A percentile compares a stretch with the other conserved stretches of the same genome.
Conservation (phyloP, 2,888 invertebrate genomes). For the Helicoverpa assulta region DNA sequence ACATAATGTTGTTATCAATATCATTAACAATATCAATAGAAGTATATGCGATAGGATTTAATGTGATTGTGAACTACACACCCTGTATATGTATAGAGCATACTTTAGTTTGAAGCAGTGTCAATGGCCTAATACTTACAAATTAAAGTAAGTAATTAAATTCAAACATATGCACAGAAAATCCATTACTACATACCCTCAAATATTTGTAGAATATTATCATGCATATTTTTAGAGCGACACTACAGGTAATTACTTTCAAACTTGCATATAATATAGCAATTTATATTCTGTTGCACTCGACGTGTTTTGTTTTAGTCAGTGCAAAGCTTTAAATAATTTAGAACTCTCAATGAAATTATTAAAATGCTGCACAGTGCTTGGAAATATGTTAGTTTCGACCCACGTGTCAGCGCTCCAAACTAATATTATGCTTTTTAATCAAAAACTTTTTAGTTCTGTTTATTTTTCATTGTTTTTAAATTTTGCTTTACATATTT, state of each 20-base stretch:
- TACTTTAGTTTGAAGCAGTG: too few relatives aligned
- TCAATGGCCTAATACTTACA: background rate
- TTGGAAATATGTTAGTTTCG: conserved; percentile 49
- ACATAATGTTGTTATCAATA: too few relatives aligned
- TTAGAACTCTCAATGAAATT: conserved; percentile 68
- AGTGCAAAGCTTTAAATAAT: conserved; percentile 66
- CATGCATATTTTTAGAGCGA: conserved; percentile 18
- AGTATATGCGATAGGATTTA: too few relatives aligned
- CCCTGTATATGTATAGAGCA: too few relatives aligned
- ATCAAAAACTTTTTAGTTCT: conserved; percentile 36
- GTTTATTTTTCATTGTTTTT: conserved; percentile 23
- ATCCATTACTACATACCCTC: background rate
- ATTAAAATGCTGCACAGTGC: conserved; percentile 60
- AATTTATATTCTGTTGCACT: conserved; percentile 77
- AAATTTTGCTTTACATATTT: conserved; percentile 3
- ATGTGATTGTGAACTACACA: too few relatives aligned
- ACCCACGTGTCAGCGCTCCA: conserved; percentile 24
- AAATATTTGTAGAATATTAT: conserved; percentile 1
- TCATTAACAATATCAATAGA: too few relatives aligned
- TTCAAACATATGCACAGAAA: background rate
- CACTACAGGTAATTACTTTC: conserved; percentile 74
- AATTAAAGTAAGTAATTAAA: background rate
- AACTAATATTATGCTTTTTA: conserved; percentile 46
- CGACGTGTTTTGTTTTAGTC: conserved; percentile 70
- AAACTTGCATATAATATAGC: conserved; percentile 75